Conservation (phyloP, 1,140 invertebrate genomes). For the Aphelenchoides avenae region DNA sequence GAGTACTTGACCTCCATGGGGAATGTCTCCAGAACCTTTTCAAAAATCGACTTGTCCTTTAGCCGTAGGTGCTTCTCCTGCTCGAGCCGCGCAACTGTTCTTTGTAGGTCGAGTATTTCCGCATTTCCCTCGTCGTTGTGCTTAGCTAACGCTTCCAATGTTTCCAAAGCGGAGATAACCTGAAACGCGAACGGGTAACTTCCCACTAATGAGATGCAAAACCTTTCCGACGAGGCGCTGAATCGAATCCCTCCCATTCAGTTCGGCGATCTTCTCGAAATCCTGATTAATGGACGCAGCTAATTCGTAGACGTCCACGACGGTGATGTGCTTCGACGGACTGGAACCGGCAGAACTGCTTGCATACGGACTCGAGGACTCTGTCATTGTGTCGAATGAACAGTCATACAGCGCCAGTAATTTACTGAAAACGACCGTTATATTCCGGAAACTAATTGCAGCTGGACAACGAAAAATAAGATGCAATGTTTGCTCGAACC, state of each 20-base stretch:
- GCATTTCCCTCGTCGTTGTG: constrained; percentile 83
- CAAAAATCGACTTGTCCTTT: constrained; percentile 37
- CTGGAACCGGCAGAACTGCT: too few relatives aligned
- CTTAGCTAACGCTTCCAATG: constrained; percentile 81
- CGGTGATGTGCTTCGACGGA: constrained; percentile 59
- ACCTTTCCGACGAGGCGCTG: constrained; percentile 83
- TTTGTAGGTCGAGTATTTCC: constrained; percentile 73
- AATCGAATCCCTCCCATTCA: constrained; percentile 80
- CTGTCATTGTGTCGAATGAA: too few relatives aligned
- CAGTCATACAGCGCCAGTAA: too few relatives aligned
- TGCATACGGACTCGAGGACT: too few relatives aligned
- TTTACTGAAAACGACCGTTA: too few relatives aligned
- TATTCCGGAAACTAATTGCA: too few relatives aligned
- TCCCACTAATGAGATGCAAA: constrained; percentile 23
- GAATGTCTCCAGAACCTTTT: constrained; percentile 26
- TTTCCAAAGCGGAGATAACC: constrained; percentile 77
- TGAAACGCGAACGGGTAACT: constrained; percentile 23
- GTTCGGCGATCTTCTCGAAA: constrained; percentile 89
- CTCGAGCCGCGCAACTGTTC: constrained; percentile 80
- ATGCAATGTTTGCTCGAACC: too few relatives aligned
- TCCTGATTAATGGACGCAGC: constrained; percentile 95
- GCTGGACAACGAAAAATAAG: too few relatives aligned
- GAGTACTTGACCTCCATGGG: constrained; percentile 5
- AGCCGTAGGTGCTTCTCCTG: constrained; percentile 70
- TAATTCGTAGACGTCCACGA: constrained; percentile 92